These are phyloP conservation scores for Myiothlypis coronata DNA, from an alignment of 2,797 vertebrate species.

Conservation along the genomic window DNA sequence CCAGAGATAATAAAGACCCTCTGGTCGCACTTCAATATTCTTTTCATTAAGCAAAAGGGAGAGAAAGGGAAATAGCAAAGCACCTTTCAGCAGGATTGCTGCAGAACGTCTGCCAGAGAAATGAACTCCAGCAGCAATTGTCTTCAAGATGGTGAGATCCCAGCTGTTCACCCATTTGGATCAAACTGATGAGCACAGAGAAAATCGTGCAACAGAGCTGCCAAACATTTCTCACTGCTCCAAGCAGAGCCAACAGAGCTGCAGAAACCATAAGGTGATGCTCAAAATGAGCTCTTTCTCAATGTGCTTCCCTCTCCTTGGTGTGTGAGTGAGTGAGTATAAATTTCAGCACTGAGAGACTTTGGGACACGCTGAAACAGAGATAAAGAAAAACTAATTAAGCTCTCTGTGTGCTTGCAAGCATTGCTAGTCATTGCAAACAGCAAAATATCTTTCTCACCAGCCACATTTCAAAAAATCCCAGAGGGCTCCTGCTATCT, in stretches of 20 bases:
- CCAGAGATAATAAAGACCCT: neutral
- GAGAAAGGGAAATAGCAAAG: constrained; percentile 5
- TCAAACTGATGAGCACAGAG: constrained; percentile 29
- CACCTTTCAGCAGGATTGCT: neutral
- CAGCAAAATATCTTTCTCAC: constrained; percentile 16
- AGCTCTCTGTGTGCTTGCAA: constrained; percentile 25
- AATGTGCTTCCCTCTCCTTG: neutral
- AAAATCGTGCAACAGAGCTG: constrained; percentile 18
- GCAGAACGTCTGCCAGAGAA: constrained; percentile 4
- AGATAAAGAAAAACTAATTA: constrained; percentile 58
- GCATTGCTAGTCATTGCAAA: constrained; percentile 6
- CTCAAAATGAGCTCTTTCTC: constrained; percentile 39
- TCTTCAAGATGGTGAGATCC: constrained; percentile 45
- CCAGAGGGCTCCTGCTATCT: neutral
- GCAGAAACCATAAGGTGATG: constrained; percentile 61
- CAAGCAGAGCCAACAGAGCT: constrained; percentile 32
- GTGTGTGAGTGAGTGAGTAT: neutral
- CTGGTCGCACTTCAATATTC: neutral
- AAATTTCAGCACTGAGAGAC: constrained; percentile 33
- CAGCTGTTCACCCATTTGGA: constrained; percentile 68
- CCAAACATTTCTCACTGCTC: constrained; percentile 52
- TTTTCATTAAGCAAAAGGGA: constrained; percentile 11
- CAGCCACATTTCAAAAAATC: constrained; percentile 11
- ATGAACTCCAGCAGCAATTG: constrained; percentile 31
- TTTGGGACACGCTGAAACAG: neutral